Evolutionary conservation across 2,113 vertebrate genomes (phyloP).

Genomic region (Syngnathus floridae): DNA sequence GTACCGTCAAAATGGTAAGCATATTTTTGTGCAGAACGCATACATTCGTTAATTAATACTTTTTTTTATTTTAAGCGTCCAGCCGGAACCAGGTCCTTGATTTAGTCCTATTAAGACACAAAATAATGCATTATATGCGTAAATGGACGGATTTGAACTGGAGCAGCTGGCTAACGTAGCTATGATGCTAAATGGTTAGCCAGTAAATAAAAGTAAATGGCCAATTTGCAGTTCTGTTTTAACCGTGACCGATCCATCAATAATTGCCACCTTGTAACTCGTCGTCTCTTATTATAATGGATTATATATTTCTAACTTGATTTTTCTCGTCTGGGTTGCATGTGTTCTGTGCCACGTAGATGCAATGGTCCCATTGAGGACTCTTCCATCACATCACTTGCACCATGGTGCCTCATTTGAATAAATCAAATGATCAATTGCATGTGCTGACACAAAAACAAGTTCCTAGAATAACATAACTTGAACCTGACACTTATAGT

Average conservation of each 20-base stretch:
- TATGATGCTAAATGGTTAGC: conserved; percentile 22
- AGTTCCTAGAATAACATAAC: too few relatives aligned
- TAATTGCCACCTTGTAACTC: fast-evolving
- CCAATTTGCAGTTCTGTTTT: not conserved
- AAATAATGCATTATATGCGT: not conserved
- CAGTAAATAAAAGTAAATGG: not conserved
- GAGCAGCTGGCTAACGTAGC: conserved; percentile 19
- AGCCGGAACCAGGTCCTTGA: fast-evolving
- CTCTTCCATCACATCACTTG: not conserved
- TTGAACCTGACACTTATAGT: too few relatives aligned
- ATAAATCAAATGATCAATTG: too few relatives aligned
- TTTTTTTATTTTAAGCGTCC: not conserved
- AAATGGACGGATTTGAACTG: conserved; percentile 4
- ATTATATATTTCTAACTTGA: not conserved
- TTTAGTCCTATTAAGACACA: not conserved
- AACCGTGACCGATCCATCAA: too few relatives aligned
- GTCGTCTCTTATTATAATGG: not conserved
- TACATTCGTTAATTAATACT: fast-evolving
- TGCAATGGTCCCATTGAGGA: not conserved
- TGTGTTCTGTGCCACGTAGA: conserved; percentile 54
- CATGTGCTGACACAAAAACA: too few relatives aligned
- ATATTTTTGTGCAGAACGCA: not conserved
- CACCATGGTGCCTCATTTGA: too few relatives aligned
- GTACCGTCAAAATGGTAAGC: conserved; percentile 60
- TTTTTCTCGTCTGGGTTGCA: not conserved